A percentile compares a stretch with the other conserved stretches of the same genome.
phyloP scores from a whole-genome alignment of 2,797 vertebrate species.

The Lateolabrax maculatus region DNA sequence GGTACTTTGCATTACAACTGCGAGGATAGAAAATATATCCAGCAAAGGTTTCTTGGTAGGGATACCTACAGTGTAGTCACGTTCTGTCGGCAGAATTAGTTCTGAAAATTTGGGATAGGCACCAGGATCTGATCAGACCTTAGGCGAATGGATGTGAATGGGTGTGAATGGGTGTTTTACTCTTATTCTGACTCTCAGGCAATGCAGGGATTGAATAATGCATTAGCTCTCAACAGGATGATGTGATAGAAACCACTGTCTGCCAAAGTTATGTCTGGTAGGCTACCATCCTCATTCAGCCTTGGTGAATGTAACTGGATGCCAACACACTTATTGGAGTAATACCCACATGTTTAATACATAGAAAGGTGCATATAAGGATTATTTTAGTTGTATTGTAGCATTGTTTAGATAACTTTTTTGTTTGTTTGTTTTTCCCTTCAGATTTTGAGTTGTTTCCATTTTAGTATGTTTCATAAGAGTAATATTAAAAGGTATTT shows the following conservation, averaged over 20 bases:
- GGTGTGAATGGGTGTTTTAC: conserved; percentile 48
- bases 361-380: neutral
- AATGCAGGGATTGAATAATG: conserved; percentile 72
- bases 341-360: conserved; percentile 8
- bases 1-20: conserved; percentile 56
- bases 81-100: conserved; percentile 47
- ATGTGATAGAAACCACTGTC: conserved; percentile 64
- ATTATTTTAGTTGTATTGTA: neutral
- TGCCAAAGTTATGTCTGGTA: conserved; percentile 46
- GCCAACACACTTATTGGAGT: conserved; percentile 6
- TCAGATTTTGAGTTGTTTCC: neutral
- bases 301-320: conserved; percentile 37
- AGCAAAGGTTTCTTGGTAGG: conserved; percentile 38
- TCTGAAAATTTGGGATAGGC: conserved; percentile 46
- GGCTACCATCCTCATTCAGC: conserved; percentile 39
- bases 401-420: too few species aligned
- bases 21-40: conserved; percentile 48
- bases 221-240: conserved; percentile 60
- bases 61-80: conserved; percentile 39
- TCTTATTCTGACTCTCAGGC: conserved; percentile 40
- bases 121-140: conserved; percentile 57
- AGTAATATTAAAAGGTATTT: neutral
- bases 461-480: neutral
- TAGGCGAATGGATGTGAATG: conserved; percentile 49
- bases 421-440: too few species aligned